Evolutionary conservation across 2,888 invertebrate species (phyloP), one percentile per base, ranked within the genome.

Genomic region (Phlogophora meticulosa): DNA sequence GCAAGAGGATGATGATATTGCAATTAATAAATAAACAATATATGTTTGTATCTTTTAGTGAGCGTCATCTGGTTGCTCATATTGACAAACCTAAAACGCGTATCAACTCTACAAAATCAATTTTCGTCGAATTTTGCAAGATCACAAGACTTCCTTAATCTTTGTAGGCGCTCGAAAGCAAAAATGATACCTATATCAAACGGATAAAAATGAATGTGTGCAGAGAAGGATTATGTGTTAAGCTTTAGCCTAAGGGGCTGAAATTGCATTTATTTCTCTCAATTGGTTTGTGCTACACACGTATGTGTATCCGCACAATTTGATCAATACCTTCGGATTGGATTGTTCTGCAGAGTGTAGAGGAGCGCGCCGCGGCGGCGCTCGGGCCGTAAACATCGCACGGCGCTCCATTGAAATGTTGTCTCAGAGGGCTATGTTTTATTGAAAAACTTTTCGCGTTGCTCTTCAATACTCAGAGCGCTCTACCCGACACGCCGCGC

Each of bases 341-440:
- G 90, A 91, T 92, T 92, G 91, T 92, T 89, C 83, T 88, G 88
- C 86, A 88, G 87, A 82, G 87, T 85, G 87, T 81, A 74, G 80
- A 83, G 82, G 72, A 84, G 79, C 82, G 85, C 82, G 82, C 85
- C 85, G 81, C 85, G 80, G 82, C 77, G 84, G 82, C 85, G 82
- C 87, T 81, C 84, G 81, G 86, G 87, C 87, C 91, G 89, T 94
- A 93, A 94, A 94, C 92, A 93, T 91, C 80, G 89, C 88, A 81
- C 89, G 85, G 87, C 83, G 90, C 88, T 92, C 91, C 92, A 93
- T 92, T 93, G 93, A 94, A 93, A 91, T 91, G 92, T 91, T 91
- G 93, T 93, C 94, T 94, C 94, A 80, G 87, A 92, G 93, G 93
- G 88, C 90, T 87, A 89, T 92, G 91, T 92, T 94, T 93, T 95